Conservation (phyloP, 2,797 vertebrate genomes). For the Bryconaethiops microstoma region DNA sequence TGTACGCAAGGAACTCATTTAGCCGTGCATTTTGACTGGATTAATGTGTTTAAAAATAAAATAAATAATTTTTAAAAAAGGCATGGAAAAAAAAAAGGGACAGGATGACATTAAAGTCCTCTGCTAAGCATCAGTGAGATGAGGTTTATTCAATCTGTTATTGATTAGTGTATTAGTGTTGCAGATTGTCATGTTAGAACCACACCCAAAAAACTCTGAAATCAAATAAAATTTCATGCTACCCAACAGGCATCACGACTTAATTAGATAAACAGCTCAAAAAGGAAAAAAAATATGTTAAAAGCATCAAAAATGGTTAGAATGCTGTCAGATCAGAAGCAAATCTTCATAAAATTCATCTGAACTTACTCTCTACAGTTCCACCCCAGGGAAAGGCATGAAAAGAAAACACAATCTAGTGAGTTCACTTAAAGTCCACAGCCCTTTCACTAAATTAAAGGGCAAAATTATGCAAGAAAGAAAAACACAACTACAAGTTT, state of each 20-base stretch:
- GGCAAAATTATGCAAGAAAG: neutral
- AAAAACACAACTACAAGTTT: neutral
- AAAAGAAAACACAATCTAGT: slow-evolving; percentile 81
- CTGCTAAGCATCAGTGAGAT: slow-evolving; percentile 21
- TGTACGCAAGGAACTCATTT: too few species aligned
- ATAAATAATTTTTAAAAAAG: too few species aligned
- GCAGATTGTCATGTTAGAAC: slow-evolving; percentile 36
- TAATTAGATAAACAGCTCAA: slow-evolving; percentile 23
- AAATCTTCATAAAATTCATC: slow-evolving; percentile 73
- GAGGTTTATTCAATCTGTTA: slow-evolving; percentile 7
- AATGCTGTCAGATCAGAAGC: neutral
- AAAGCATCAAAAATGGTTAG: slow-evolving; percentile 25
- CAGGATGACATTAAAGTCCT: slow-evolving; percentile 5
- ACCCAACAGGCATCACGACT: slow-evolving; percentile 20
- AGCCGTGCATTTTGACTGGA: neutral
- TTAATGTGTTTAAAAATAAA: slow-evolving; percentile 2
- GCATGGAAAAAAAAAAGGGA: slow-evolving; percentile 19
- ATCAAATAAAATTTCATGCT: slow-evolving; percentile 67
- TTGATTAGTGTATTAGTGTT: slow-evolving; percentile 58
- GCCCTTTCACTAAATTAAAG: neutral
- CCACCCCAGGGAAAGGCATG: slow-evolving; percentile 90
- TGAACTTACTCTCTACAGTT: slow-evolving; percentile 98
- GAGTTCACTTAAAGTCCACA: slow-evolving; percentile 77
- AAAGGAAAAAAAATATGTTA: slow-evolving; percentile 16
- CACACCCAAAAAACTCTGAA: slow-evolving; percentile 62